Conservation (phyloP, 1,140 invertebrate genomes). For the Vanessa atalanta region DNA sequence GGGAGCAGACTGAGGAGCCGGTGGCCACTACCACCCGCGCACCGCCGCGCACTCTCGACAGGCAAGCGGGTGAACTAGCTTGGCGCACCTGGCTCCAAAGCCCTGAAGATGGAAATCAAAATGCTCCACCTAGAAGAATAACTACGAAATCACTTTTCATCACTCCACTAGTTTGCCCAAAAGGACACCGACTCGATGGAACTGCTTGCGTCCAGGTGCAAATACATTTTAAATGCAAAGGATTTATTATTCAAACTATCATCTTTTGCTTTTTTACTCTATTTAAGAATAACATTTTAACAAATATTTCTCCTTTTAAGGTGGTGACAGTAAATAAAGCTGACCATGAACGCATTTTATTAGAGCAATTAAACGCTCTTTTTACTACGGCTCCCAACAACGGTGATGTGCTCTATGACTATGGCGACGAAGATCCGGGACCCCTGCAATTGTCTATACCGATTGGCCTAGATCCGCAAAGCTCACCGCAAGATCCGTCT, state of each 20-base stretch:
- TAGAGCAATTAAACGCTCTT: conserved; percentile 67
- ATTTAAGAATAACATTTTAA: background rate
- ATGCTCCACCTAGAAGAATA: conserved; percentile 67
- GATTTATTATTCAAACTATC: too few species aligned
- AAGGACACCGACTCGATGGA: conserved; percentile 68
- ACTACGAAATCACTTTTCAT: conserved; percentile 75
- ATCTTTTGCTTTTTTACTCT: too few species aligned
- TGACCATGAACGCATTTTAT: conserved; percentile 67
- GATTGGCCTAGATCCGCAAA: conserved; percentile 63
- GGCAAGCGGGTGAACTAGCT: conserved; percentile 66
- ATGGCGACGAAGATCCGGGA: conserved; percentile 68
- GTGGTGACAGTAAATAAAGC: conserved; percentile 66
- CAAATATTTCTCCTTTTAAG: conserved; percentile 46
- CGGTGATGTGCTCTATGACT: conserved; percentile 67
- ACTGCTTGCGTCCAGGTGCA: conserved; percentile 70
- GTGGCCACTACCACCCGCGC: conserved; percentile 58
- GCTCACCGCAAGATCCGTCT: conserved; percentile 60
- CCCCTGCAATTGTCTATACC: conserved; percentile 70
- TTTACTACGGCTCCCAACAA: conserved; percentile 62
- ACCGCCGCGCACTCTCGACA: conserved; percentile 68
- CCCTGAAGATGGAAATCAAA: conserved; percentile 66
- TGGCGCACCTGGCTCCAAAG: conserved; percentile 72
- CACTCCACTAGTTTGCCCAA: conserved; percentile 67
- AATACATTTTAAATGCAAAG: background rate
- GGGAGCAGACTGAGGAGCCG: conserved; percentile 40